Evolutionary conservation across 2,797 vertebrate species (phyloP), one percentile per base, ranked within the genome.

Genomic region (Helarctos malayanus): DNA sequence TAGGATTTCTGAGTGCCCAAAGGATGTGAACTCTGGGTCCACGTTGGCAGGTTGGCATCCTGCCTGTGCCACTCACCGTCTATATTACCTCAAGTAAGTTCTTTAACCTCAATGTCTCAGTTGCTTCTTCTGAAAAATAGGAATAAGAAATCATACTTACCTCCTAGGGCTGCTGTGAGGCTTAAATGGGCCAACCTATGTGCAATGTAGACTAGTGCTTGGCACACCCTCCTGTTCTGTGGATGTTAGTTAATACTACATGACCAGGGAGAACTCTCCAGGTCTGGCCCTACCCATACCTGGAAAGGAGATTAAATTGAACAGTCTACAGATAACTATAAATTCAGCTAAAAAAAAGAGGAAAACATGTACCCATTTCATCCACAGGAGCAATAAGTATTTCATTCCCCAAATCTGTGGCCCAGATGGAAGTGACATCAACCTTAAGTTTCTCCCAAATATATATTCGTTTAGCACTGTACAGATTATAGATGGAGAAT

Each of bases 301-400:
- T 45, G 25, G 35, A 81, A n/a, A 80, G 57, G 35, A 81, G 32
- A 54, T 38, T 35, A 75, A 54, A 63, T 2, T 10, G 52, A 81
- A 84, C 21, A 63, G 29, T 57, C 61, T 61, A 71, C 8, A 47
- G 52, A 49, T 54, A 35, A 16, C 21, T 32, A 7, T 49, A 76
- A 38, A 65, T 65, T 7, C 92, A 63, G 78, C 45, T 75, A 91
- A 49, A 16, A 29, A 49, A 32, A 82, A 94, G 59, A 41, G 10
- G 18, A 81, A 90, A 86, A 91, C 65, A 93, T 97, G 80, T 97
- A 99, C 99, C 99, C 98, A 99, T 99, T 89, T 99, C 99, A 98
- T 99, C 99, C 97, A 99, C 97, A 25, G 99, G 98, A 84, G 98
- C 97, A 6, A 99, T 97, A 47, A 99, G 95, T 49, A 95, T 54